phyloP scores from a whole-genome alignment of 2,113 vertebrate genomes.

The Paradoxurus hermaphroditus region DNA sequence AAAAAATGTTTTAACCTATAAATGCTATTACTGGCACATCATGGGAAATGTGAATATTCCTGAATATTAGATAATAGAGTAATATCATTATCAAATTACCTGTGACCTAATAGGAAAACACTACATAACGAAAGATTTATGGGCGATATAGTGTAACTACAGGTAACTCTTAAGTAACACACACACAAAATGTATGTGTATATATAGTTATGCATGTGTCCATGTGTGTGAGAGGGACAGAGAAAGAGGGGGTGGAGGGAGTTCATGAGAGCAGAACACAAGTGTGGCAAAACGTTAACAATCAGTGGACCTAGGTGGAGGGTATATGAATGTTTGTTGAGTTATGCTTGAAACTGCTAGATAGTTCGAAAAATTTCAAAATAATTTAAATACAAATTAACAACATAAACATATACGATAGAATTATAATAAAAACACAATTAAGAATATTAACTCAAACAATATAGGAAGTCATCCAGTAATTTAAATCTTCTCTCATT shows the following conservation, averaged over 20 bases:
- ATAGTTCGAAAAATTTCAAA: conserved; percentile 1
- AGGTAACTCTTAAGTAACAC: not conserved
- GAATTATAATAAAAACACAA: not conserved
- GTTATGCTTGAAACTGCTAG: not conserved
- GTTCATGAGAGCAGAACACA: not conserved
- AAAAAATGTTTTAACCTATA: not conserved
- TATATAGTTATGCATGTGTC: not conserved
- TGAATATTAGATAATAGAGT: not conserved
- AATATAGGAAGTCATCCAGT: not conserved
- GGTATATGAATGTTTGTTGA: not conserved
- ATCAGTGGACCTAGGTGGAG: not conserved
- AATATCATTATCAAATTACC: not conserved
- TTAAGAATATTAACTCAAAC: not conserved
- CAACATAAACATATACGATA: not conserved
- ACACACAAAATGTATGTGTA: not conserved
- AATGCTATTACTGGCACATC: not conserved
- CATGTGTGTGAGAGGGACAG: not conserved
- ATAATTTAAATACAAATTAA: not conserved
- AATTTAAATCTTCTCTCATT: not conserved
- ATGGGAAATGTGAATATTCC: not conserved
- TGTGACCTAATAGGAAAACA: not conserved
- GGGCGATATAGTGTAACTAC: not conserved
- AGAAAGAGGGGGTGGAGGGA: not conserved
- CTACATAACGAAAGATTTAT: not conserved
- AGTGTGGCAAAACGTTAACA: not conserved